These are phyloP conservation scores for Ennomos erosarius DNA, from an alignment of 2,888 invertebrate genomes.

Conservation along the genomic window DNA sequence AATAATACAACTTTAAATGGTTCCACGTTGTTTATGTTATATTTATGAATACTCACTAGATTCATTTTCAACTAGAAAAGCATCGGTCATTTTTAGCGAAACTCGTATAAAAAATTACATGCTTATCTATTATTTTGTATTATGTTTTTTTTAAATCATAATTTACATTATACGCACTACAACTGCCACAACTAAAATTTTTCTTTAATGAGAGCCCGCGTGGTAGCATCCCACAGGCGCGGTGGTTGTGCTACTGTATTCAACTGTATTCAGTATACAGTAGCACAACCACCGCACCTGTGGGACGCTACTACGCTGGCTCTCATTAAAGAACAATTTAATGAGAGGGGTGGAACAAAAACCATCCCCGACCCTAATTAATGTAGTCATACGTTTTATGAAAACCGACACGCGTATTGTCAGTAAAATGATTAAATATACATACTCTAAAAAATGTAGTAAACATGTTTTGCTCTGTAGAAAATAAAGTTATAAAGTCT, in stretches of 20 bases:
- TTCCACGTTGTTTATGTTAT: too few relatives aligned
- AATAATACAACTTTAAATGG: too few relatives aligned
- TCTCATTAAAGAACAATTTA: conserved; percentile 64
- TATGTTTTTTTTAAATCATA: too few relatives aligned
- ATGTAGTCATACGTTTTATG: conserved; percentile 53
- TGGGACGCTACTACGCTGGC: conserved; percentile 30
- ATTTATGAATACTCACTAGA: too few relatives aligned
- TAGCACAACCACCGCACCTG: conserved; percentile 12
- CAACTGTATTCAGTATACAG: background rate
- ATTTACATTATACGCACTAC: too few relatives aligned
- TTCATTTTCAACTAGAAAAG: too few relatives aligned
- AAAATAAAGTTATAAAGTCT: too few relatives aligned
- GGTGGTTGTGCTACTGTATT: conserved; percentile 7
- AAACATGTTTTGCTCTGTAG: background rate
- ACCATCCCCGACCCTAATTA: conserved; percentile 52
- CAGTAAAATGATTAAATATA: conserved; percentile 6
- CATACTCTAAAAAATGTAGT: background rate
- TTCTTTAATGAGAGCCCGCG: conserved; percentile 57
- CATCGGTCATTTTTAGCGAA: too few relatives aligned
- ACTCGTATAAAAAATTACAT: too few relatives aligned
- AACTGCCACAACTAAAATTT: too few relatives aligned
- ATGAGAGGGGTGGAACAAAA: conserved; percentile 55
- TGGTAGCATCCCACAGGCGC: conserved; percentile 18
- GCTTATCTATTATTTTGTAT: too few relatives aligned
- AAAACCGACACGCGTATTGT: conserved; percentile 33